Conservation (phyloP, 2,888 invertebrate species). For the Luperina testacea region DNA sequence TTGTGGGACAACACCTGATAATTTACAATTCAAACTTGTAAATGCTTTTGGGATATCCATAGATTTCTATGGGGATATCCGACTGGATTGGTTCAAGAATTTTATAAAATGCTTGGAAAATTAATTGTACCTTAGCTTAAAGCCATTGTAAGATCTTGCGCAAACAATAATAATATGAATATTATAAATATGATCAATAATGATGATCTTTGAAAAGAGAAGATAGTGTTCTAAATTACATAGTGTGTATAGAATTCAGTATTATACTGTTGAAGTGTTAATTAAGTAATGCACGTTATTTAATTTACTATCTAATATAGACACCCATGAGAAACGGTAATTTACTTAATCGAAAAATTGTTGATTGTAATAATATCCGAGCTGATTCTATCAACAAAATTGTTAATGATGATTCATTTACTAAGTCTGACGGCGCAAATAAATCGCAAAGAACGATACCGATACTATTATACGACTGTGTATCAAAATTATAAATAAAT, state of each 20-base stretch:
- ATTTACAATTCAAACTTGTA: slow-evolving; percentile 33
- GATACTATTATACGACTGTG: background rate
- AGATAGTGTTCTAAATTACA: background rate
- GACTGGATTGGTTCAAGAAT: background rate
- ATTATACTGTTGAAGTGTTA: background rate
- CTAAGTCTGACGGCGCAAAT: background rate
- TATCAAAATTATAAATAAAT: background rate
- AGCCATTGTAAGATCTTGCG: background rate
- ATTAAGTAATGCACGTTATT: background rate
- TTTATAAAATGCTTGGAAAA: background rate
- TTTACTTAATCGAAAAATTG: background rate
- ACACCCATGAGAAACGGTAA: background rate
- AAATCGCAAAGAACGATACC: too few relatives aligned
- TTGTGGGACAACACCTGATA: slow-evolving; percentile 32
- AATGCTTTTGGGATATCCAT: slow-evolving; percentile 1
- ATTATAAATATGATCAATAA: background rate
- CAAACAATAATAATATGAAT: background rate
- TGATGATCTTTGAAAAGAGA: background rate
- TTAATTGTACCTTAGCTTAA: background rate
- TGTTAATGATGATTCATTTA: background rate
- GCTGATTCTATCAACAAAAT: background rate
- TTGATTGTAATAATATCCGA: background rate
- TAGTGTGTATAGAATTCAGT: background rate
- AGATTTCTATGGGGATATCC: background rate
- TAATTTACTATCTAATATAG: background rate